Base-by-base conservation (phyloP, 2,113 vertebrate genomes). In the Crypturellus undulatus region DNA sequence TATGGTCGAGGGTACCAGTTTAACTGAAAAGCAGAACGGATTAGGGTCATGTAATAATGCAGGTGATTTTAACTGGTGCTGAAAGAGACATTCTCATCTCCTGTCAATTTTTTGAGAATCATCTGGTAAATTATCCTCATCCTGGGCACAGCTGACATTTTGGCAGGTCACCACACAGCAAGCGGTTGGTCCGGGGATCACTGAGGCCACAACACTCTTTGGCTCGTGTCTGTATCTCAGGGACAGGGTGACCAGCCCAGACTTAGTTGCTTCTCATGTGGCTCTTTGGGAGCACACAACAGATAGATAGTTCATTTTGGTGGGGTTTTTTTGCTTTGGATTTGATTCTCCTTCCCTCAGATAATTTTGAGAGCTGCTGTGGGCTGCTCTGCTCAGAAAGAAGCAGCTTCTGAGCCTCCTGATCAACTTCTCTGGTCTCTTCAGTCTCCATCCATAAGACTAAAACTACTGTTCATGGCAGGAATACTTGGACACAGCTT, bases 1-100 rank as follows among this genome's bases (percentile, higher is more conserved):
- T 72, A 62, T 80, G 42, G 45, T 71, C 92, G 84, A 76, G 28
- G 79, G 63, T 89, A 26, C 40, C 36, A 34, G 14, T 79, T 87
- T 73, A 79, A 72, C 6, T 64, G 56, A 36, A 68, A 68, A 76
- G 10, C 15, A 63, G 52, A 85, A n/a, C 2, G 45, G 36, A 49
- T 76, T 51, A 40, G 24, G 42, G 56, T 64, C 21, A 2, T 47
- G 52, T 89, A 85, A 72, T 43, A 60, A 68, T 69, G 36, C 87
- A 60, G n/a, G 17, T 85, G 38, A 43, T 82, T 79, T 82, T 34
- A 79, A 93, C 56, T 65, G 12, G 26, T 67, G 22, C 36, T 87
- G 51, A 32, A 84, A 87, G 3, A 28, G n/a, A 7, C 69, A 26
- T 18, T 45, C 24, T 85, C 13, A 51, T 62, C 16, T 65, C 10